Conservation (phyloP, 2,888 invertebrate species). For the Leptogaster cylindrica region DNA sequence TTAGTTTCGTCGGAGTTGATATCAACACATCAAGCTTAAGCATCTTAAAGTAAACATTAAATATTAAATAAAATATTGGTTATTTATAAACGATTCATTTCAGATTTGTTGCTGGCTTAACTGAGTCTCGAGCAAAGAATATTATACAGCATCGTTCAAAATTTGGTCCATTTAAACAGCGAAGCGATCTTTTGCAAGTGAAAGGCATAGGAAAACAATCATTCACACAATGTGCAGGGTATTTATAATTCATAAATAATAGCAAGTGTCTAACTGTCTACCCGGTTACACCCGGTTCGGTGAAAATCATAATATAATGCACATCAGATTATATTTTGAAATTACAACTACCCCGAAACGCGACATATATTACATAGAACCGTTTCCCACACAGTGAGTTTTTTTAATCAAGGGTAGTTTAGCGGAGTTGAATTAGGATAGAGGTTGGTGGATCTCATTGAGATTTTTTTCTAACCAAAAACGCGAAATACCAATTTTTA, state of each 20-base stretch:
- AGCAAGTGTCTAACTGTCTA: too few species aligned
- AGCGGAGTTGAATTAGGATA: too few species aligned
- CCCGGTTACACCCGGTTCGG: too few species aligned
- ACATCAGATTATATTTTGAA: too few species aligned
- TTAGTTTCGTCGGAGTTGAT: constrained; percentile 93
- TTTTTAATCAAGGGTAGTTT: too few species aligned
- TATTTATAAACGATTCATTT: constrained; percentile 48
- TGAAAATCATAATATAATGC: too few species aligned
- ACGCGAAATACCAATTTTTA: too few species aligned
- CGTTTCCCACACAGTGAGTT: too few species aligned
- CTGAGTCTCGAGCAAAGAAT: constrained; percentile 75
- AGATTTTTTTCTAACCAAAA: too few species aligned
- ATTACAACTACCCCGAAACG: too few species aligned
- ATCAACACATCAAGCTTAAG: constrained; percentile 85
- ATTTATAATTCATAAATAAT: background rate
- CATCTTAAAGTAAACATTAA: constrained; percentile 70
- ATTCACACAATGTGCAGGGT: constrained; percentile 90
- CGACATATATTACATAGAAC: too few species aligned
- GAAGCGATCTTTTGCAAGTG: constrained; percentile 78
- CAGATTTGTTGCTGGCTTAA: constrained; percentile 84
- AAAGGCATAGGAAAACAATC: constrained; percentile 82
- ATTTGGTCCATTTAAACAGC: constrained; percentile 73
- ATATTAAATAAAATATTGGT: background rate
- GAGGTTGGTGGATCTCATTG: too few species aligned
- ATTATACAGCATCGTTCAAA: constrained; percentile 77